Evolutionary conservation across 1,140 invertebrate genomes (phyloP).

Genomic region (Lanistes nyassanus): DNA sequence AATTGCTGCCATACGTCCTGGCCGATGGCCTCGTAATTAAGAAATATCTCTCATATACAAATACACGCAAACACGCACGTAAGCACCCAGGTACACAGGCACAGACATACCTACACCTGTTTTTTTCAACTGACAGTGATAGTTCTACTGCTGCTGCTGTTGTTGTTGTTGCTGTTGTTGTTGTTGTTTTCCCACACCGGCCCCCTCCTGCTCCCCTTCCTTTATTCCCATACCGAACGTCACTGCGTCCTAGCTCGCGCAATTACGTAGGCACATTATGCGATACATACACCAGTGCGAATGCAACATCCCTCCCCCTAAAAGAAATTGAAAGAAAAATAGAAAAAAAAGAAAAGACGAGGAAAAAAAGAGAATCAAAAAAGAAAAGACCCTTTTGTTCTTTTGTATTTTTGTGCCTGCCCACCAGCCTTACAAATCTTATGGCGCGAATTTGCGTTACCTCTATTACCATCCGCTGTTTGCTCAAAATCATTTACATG

Average conservation of each 20-base stretch:
- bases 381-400: too few relatives aligned
- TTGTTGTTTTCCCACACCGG: neutral
- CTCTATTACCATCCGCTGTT: too few relatives aligned
- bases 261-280: neutral
- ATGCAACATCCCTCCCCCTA: too few relatives aligned
- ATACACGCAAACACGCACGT: neutral
- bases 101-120: constrained; percentile 10
- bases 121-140: neutral
- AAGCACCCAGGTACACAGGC: neutral
- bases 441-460: too few relatives aligned
- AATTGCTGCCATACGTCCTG: neutral
- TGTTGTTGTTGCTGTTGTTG: too few relatives aligned
- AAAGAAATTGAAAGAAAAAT: too few relatives aligned
- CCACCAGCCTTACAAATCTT: too few relatives aligned
- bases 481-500: too few relatives aligned
- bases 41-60: neutral
- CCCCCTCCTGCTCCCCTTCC: neutral
- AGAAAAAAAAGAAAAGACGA: too few relatives aligned
- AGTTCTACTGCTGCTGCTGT: too few relatives aligned
- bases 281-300: neutral
- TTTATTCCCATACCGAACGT: neutral
- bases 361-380: too few relatives aligned
- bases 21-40: neutral
- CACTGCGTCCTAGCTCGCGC: neutral
- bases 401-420: too few relatives aligned